Base-by-base conservation (phyloP, 2,888 invertebrate genomes). In the Aphrophora alni region DNA sequence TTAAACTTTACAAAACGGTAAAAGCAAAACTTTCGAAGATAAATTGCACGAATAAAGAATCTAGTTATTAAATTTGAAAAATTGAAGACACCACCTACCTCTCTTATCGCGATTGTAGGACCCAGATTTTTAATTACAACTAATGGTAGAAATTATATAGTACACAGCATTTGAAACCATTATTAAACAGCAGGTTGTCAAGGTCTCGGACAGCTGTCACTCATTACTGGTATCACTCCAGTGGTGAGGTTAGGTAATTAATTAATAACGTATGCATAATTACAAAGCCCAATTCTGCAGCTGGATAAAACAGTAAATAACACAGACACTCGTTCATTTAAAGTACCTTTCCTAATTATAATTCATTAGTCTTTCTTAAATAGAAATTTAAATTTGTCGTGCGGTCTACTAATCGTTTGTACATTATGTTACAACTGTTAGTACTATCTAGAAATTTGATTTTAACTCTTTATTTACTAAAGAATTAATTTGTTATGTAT, bases 121-220 rank as follows among this genome's bases (percentile, higher is more conserved):
- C 59, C 59, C 59, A 59, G 59, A 59, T 59, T 21, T 59, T 59
- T 59, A 59, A 59, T 59, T 59, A 59, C 59, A 59, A 59, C 59
- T 59, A 59, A 59, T 59, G 59, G 3, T 14, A 59, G 59, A 59
- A 59, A 59, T 59, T 59, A 59, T 59, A 59, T 59, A 59, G 59
- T 21, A 21, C 59, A 59, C 21, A 59, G 59, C 21, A 2, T 21
- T 21, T 59, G 59, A 59, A 59, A n/a, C 59, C 59, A 8, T 59
- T 59, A 59, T 59, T 59, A n/a, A 59, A 21, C n/a, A 21, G 2
- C 59, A 8, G 21, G 59, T 59, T 59, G 59, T 59, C 59, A 59
- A 21, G 1, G 21, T n/a, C 12, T 3, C 5, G n/a, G 59, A 59
- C 59, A 59, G 59, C 59, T 59, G 59, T 59, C 59, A 59, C 59